Evolutionary conservation across 2,797 vertebrate genomes (phyloP), one percentile per base, ranked within the genome.

Genomic region (Sitta carolinensis): DNA sequence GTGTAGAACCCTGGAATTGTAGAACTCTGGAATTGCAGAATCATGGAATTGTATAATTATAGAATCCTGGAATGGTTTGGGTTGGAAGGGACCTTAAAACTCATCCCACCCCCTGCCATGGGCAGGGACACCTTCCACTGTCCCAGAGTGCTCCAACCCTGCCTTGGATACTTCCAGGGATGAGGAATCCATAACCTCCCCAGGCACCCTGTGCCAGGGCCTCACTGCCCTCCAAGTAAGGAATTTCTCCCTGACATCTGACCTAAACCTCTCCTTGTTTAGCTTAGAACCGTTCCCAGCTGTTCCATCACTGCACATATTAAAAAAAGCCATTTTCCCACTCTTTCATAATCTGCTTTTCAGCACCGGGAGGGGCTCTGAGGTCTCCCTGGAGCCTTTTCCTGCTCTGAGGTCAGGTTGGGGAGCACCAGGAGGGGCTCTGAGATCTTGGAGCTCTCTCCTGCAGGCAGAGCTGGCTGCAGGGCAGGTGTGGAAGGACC

Each of bases 251-350:
- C 32, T 3, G 0, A 20, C 9, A 23, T 4, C 16, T 11, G 20
- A 32, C 36, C 26, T 25, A 15, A 82, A 68, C 16, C 42, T 36
- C 42, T 27, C 19, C 19, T 55, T 13, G 62, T 62, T 36, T 4
- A 36, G 7, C 55, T 20, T 5, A 25, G 69, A 62, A 8, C 42
- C 36, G 5, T 25, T 32, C 36, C 48, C 62, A 42, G 26, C 5
- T 14, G 1, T 55, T 6, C 55, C 3, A 6, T 10, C 59, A 2
- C 13, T 0, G 7, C 19, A 23, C 15, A 3, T 2, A 13, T 1
- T n/a, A 6, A 10, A 40, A 19, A 16, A 81, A 54, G 1, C 5
- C 6, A 0, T 54, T 19, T 26, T 55, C 26, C 15, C 9, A 9
- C 15, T 55, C 21, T 27, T 74, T 7, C 1, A 7, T 3, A 34